A percentile compares a stretch with the other conserved stretches of the same genome.
These are phyloP conservation scores for Autographa gamma DNA, from an alignment of 2,888 invertebrate genomes.

Conservation along the genomic window DNA sequence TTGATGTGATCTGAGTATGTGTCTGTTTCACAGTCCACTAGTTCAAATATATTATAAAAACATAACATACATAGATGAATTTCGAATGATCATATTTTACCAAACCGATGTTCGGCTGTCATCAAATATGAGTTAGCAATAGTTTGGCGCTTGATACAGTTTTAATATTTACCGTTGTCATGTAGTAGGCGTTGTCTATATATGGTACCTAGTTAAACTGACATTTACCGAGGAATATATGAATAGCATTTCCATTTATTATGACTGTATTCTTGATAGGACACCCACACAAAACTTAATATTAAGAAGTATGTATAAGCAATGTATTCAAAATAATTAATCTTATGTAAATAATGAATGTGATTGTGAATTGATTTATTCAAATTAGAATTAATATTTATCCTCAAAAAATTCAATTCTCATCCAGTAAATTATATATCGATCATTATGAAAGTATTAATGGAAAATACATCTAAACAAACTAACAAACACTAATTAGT, in stretches of 20 bases:
- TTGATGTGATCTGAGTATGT: no score
- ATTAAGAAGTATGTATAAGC: background rate
- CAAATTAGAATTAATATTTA: no score
- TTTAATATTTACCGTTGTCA: slow-evolving; percentile 12
- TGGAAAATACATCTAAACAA: background rate
- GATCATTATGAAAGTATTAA: no score
- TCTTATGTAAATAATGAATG: no score
- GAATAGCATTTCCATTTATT: slow-evolving; percentile 11
- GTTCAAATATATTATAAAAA: no score
- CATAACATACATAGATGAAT: no score
- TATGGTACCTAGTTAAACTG: background rate
- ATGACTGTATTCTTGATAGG: background rate
- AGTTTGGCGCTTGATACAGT: slow-evolving; percentile 16
- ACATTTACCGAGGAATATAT: slow-evolving; percentile 11
- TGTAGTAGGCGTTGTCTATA: background rate
- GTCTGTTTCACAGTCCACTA: no score
- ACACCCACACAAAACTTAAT: background rate
- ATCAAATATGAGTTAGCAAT: slow-evolving; percentile 14
- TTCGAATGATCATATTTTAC: background rate
- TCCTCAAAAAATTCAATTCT: no score
- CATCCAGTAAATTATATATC: no score
- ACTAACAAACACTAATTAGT: background rate
- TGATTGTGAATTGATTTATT: no score
- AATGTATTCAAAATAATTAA: background rate
- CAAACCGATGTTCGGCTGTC: background rate